Percentiles rank a stretch among this genome's conserved stretches.
phyloP scores from a whole-genome alignment of 2,888 invertebrate species.

The Plusia festucae region DNA sequence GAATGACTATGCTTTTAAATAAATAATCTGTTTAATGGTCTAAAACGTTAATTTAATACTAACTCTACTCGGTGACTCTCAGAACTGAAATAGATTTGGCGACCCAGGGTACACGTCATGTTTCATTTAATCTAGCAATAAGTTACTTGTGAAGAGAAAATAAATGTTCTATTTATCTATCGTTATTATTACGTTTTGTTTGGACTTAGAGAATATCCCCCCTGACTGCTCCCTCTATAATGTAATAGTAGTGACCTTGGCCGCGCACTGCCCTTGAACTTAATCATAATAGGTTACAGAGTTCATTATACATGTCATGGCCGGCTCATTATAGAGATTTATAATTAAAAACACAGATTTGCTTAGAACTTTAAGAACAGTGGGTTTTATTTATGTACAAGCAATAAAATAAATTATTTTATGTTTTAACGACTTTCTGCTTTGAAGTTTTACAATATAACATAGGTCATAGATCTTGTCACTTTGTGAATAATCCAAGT shows the following conservation, averaged over 20 bases:
- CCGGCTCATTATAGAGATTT: not conserved
- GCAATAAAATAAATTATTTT: not conserved
- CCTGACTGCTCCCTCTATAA: conserved; percentile 7
- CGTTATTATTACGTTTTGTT: too few species aligned
- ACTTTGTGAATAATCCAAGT: not conserved
- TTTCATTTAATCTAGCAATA: too few species aligned
- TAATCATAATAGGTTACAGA: not conserved
- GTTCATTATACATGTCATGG: not conserved
- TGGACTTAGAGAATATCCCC: too few species aligned
- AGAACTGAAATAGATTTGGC: too few species aligned
- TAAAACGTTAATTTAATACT: too few species aligned
- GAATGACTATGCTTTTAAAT: too few species aligned
- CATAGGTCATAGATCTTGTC: not conserved
- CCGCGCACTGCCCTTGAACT: conserved; percentile 38
- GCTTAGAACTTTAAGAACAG: not conserved
- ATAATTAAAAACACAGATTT: not conserved
- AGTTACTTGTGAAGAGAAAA: too few species aligned
- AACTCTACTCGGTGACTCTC: too few species aligned
- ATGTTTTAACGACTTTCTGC: not conserved
- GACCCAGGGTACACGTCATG: too few species aligned
- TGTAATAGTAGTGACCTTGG: conserved; percentile 32
- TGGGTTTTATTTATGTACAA: not conserved
- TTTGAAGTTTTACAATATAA: not conserved
- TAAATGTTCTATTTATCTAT: too few species aligned
- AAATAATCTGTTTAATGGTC: too few species aligned